Conservation (phyloP, 2,888 invertebrate species). For the Sipha maydis region DNA sequence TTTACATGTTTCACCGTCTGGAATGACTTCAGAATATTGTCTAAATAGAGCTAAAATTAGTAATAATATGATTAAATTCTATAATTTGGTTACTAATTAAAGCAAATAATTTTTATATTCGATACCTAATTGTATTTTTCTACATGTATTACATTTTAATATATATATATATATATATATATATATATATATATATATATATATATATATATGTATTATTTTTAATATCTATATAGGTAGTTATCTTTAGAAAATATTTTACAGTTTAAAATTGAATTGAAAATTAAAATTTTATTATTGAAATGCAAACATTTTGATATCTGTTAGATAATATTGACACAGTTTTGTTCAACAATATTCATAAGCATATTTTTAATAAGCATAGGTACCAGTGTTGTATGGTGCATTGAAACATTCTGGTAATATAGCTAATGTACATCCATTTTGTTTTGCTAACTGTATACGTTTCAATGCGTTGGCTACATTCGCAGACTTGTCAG, state of each 20-base stretch:
- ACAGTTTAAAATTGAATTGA: no score
- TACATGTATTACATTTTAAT: not conserved
- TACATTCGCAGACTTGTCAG: conserved; percentile 81
- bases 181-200: not conserved
- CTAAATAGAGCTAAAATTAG: conserved; percentile 35
- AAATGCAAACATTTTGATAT: no score
- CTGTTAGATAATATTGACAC: no score
- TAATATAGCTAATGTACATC: conserved; percentile 74
- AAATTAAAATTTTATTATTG: no score
- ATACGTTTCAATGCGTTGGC: conserved; percentile 78
- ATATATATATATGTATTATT: not conserved
- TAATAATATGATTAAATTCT: conserved; percentile 69
- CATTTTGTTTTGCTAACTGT: conserved; percentile 74
- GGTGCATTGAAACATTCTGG: conserved; percentile 96
- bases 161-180: not conserved
- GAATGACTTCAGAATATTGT: conserved; percentile 87
- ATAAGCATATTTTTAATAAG: no score
- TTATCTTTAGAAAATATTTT: no score
- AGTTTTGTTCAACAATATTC: no score
- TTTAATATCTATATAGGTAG: not conserved
- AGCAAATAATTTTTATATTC: conserved; percentile 36
- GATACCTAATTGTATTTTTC: no score
- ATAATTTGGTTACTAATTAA: conserved; percentile 67
- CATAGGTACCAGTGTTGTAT: conserved; percentile 79
- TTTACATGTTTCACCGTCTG: conserved; percentile 79